Base-by-base conservation (phyloP, 2,888 invertebrate species). In the Chrysolina oricalcia region DNA sequence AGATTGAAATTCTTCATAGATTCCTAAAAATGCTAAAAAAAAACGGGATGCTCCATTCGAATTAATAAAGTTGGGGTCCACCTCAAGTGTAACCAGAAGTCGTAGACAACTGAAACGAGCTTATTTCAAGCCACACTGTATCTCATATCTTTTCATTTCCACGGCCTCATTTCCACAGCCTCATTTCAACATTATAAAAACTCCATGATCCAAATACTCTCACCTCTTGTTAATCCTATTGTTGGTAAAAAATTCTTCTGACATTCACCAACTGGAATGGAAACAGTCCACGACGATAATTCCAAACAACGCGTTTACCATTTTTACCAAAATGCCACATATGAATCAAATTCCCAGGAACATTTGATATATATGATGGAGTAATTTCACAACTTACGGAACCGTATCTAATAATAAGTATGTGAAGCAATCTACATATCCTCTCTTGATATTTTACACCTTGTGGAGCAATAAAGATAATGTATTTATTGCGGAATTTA, bases 401-500 rank as follows among this genome's bases (percentile, higher is more conserved):
- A n/a, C 27, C 43, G 50, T 50, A 40, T 23, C 53, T 68, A 50
- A 53, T 72, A 72, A 72, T 69, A 69, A 62, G 59, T 69, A 68
- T 69, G 71, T 75, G 69, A 69, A 63, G 65, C 70, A 74, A 72
- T 72, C 74, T 73, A 70, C 77, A 74, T 75, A 72, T 63, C 76
- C 78, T 67, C 46, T 76, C 69, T 65, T 73, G 76, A 80, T 73
- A 76, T 73, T 78, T 78, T 71, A 80, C 76, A 80, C 79, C 78
- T 77, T 69, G 71, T 73, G 68, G 68, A 66, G 74, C 73, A 75
- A 73, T 78, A 80, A 77, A 79, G 74, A 73, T 79, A 79, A 80
- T 78, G 72, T 81, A 82, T 82, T 81, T 82, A 82, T 82, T 80
- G 80, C 79, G 79, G 82, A 81, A 81, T 82, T 81, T 81, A 79